phyloP scores from a whole-genome alignment of 1,140 invertebrate genomes.

The Matsumurasca onukii region DNA sequence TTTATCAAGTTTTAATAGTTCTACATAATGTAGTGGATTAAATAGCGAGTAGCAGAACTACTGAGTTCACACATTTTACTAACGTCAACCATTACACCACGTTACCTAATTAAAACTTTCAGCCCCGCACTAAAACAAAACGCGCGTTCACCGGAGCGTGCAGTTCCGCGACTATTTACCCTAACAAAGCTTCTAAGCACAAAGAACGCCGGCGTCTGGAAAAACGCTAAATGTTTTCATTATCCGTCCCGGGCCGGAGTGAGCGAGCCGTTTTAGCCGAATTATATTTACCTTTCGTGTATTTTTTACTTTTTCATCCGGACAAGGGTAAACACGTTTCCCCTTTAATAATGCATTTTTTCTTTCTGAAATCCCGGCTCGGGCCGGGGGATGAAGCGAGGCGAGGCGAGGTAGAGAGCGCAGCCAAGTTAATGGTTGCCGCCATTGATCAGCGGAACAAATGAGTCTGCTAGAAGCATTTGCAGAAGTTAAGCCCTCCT shows the following conservation, averaged over 20 bases:
- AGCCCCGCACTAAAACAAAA: too few relatives aligned
- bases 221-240: slow-evolving; percentile 25
- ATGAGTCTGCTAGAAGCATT: slow-evolving; percentile 27
- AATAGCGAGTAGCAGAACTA: too few relatives aligned
- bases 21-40: too few relatives aligned
- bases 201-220: slow-evolving; percentile 11
- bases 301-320: slow-evolving; percentile 27
- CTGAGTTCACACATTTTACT: too few relatives aligned
- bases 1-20: too few relatives aligned
- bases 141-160: not conserved
- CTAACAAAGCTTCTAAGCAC: slow-evolving; percentile 3
- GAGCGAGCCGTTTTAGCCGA: slow-evolving; percentile 23
- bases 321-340: not conserved
- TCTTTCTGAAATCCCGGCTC: slow-evolving; percentile 22
- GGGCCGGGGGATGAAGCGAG: not conserved
- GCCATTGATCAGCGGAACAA: slow-evolving; percentile 25
- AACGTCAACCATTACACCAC: too few relatives aligned
- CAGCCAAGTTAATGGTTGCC: slow-evolving; percentile 14
- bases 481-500: slow-evolving; percentile 23
- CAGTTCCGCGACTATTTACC: slow-evolving; percentile 17
- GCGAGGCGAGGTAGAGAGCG: not conserved
- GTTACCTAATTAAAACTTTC: too few relatives aligned
- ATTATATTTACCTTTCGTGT: slow-evolving; percentile 27
- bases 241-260: slow-evolving; percentile 13
- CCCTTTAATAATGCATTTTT: slow-evolving; percentile 25